phyloP scores from a whole-genome alignment of 2,797 vertebrate species.

The Rhincodon typus region DNA sequence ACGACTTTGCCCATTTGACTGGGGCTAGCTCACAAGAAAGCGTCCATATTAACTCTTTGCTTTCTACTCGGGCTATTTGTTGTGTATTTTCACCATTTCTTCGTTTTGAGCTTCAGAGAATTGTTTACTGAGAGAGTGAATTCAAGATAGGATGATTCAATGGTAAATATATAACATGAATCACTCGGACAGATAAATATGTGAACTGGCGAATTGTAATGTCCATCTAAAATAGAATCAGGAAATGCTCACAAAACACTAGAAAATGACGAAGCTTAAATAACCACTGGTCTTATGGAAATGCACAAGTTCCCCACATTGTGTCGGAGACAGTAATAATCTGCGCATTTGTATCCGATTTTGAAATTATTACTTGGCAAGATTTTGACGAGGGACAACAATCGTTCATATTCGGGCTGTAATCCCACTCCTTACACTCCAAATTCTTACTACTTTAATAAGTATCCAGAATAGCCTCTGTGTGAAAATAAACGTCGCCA shows the following conservation, averaged over 20 bases:
- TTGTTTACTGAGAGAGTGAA: not conserved
- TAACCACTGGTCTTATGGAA: not conserved
- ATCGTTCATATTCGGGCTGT: not conserved
- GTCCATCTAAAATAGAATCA: not conserved
- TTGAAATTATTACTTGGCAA: not conserved
- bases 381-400: not conserved
- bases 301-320: not conserved
- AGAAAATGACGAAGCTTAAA: not conserved
- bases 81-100: not conserved
- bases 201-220: not conserved
- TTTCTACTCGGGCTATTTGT: not conserved
- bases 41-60: not conserved
- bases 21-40: not conserved
- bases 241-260: not conserved
- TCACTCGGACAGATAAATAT: not conserved
- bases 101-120: not conserved
- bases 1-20: not conserved
- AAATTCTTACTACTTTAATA: not conserved
- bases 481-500: not conserved
- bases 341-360: not conserved
- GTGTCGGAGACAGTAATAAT: not conserved
- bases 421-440: not conserved
- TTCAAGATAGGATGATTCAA: not conserved
- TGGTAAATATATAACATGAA: not conserved
- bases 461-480: not conserved